Evolutionary conservation across 2,888 invertebrate genomes (phyloP).

Genomic region (Scaptomyza parva): DNA sequence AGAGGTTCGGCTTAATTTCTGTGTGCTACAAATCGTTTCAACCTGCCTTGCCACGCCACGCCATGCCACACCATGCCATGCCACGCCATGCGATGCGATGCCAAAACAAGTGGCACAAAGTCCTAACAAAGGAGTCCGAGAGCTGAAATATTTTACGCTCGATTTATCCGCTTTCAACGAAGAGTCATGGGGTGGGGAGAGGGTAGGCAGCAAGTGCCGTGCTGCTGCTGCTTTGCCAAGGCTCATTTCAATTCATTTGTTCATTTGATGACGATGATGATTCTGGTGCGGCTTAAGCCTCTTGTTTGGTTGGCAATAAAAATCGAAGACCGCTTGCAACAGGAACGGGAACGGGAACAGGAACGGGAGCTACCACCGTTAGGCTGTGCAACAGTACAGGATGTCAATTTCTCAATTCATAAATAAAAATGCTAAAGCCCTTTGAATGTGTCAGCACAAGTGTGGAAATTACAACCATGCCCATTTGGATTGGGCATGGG

Average conservation of each 20-base stretch:
- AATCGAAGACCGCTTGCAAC: constrained; percentile 66
- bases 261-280: constrained; percentile 75
- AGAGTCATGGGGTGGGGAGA: background rate
- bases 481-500: constrained; percentile 39
- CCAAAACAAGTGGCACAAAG: constrained; percentile 63
- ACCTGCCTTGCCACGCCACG: constrained; percentile 48
- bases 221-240: constrained; percentile 63
- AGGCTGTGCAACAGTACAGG: constrained; percentile 53
- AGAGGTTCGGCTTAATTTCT: constrained; percentile 38
- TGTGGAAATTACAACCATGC: constrained; percentile 82
- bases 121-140: constrained; percentile 67
- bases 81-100: no score
- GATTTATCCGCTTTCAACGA: constrained; percentile 76
- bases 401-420: constrained; percentile 78
- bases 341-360: no score
- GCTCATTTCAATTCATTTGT: constrained; percentile 80
- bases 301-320: constrained; percentile 83
- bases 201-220: constrained; percentile 51
- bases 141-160: constrained; percentile 83
- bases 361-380: constrained; percentile 32
- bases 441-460: constrained; percentile 83
- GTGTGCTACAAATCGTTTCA: constrained; percentile 61
- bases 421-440: constrained; percentile 77
- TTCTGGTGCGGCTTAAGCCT: constrained; percentile 77
- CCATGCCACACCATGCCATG: no score